Percentiles rank a stretch among this genome's conserved stretches.
phyloP scores from a whole-genome alignment of 1,140 invertebrate genomes.

The Pseudomyrmex sp. region DNA sequence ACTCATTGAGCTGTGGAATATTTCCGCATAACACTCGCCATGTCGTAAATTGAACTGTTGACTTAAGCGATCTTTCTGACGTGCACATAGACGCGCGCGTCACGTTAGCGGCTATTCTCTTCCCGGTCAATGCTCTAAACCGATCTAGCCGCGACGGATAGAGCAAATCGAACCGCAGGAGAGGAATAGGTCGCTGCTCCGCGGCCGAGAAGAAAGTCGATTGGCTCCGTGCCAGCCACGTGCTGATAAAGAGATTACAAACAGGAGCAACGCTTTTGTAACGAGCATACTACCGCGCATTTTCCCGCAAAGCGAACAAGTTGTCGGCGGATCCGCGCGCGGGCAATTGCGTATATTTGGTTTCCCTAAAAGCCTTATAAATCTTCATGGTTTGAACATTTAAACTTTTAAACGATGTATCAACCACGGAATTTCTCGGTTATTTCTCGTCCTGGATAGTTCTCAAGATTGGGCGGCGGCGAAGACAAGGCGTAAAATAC shows the following conservation, averaged over 20 bases:
- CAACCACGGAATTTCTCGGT: neutral
- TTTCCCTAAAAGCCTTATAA: no score
- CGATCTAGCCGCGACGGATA: conserved; percentile 9
- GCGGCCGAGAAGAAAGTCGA: conserved; percentile 58
- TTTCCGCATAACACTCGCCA: neutral
- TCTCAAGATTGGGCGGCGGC: neutral
- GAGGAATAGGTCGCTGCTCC: conserved; percentile 37
- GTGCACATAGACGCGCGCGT: neutral
- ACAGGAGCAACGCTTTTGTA: conserved; percentile 77
- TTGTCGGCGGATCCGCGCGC: conserved; percentile 11
- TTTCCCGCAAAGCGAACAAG: conserved; percentile 18
- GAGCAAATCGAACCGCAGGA: conserved; percentile 27
- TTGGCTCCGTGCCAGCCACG: conserved; percentile 78
- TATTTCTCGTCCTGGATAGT: neutral
- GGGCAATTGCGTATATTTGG: conserved; percentile 4
- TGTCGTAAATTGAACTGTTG: conserved; percentile 24
- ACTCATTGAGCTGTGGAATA: neutral
- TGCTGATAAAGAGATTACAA: conserved; percentile 82
- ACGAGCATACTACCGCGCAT: neutral
- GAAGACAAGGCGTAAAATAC: neutral
- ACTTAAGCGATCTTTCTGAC: conserved; percentile 1
- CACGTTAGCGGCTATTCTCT: conserved; percentile 15
- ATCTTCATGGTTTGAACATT: neutral
- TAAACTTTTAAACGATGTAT: conserved; percentile 5
- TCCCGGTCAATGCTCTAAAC: conserved; percentile 58